Conservation (phyloP, 2,113 vertebrate genomes). For the Anolis sagrei region DNA sequence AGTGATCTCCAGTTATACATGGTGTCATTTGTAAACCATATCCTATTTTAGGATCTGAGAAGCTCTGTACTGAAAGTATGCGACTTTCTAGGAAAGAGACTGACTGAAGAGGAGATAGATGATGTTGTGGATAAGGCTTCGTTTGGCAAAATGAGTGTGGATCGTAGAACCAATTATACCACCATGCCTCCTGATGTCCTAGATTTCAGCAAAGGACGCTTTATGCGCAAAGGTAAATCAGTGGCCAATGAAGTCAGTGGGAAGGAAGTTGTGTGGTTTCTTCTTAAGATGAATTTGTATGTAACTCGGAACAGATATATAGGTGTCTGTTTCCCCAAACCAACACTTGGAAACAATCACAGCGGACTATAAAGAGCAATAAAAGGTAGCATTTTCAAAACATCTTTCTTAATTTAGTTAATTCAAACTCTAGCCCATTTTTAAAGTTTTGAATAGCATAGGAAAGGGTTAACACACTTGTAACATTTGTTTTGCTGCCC, state of each 20-base stretch:
- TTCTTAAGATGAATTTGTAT: too few species aligned
- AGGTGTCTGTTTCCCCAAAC: too few species aligned
- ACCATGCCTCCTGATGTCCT: rapidly evolving
- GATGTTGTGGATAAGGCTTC: constrained; percentile 66
- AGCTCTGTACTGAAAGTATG: constrained; percentile 67
- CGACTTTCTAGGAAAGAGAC: constrained; percentile 67
- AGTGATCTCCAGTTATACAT: neutral
- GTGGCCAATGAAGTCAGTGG: neutral
- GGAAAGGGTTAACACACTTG: too few species aligned
- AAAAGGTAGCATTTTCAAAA: too few species aligned
- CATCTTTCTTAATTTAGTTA: too few species aligned
- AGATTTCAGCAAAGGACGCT: neutral
- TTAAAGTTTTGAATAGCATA: too few species aligned
- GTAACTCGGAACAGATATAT: too few species aligned
- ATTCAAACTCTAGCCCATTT: too few species aligned
- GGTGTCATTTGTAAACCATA: neutral
- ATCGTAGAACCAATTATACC: constrained; percentile 69
- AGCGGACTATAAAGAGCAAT: too few species aligned
- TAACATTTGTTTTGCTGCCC: too few species aligned
- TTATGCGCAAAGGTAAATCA: constrained; percentile 55
- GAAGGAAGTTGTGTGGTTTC: too few species aligned
- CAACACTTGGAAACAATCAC: too few species aligned
- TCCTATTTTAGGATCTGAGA: constrained; percentile 66
- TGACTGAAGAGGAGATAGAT: constrained; percentile 66
- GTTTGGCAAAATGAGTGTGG: constrained; percentile 69